A percentile compares a stretch with the other conserved stretches of the same genome.
phyloP scores from a whole-genome alignment of 2,113 vertebrate species.

The Onychorhynchus coronatus region DNA sequence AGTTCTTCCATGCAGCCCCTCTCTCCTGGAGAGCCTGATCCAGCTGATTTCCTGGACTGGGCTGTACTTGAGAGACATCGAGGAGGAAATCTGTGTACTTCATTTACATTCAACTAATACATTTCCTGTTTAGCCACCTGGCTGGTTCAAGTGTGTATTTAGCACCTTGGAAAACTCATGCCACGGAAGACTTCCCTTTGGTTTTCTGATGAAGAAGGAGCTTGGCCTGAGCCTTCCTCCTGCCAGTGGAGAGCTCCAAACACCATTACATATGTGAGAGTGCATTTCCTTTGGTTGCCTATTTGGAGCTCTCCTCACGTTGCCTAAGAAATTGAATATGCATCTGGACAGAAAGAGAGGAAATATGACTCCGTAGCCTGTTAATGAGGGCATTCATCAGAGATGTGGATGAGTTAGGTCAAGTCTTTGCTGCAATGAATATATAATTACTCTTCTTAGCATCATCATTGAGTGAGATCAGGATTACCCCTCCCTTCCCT shows the following conservation, averaged over 20 bases:
- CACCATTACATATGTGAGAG: not conserved
- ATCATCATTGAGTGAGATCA: not conserved
- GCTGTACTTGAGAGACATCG: not conserved
- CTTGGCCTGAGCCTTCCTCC: not conserved
- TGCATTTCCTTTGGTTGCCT: not conserved
- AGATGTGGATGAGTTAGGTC: slow-evolving; percentile 6
- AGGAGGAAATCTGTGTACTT: not conserved
- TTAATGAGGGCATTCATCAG: slow-evolving; percentile 41
- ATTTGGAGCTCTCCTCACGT: not conserved
- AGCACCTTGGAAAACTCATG: not conserved
- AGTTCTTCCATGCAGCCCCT: not conserved
- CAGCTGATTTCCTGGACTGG: not conserved
- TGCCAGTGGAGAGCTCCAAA: not conserved
- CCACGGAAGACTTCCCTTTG: fast-evolving
- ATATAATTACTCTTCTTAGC: slow-evolving; percentile 6
- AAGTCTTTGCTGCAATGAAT: not conserved
- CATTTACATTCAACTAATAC: not conserved
- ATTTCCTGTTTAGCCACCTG: not conserved
- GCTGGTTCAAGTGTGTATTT: not conserved
- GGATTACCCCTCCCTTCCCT: not conserved
- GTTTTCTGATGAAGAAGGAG: not conserved
- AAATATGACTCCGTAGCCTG: slow-evolving; percentile 7
- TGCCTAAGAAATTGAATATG: not conserved
- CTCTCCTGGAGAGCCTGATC: not conserved
- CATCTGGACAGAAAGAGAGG: slow-evolving; percentile 16